Base-by-base conservation (phyloP, 2,113 vertebrate genomes). In the Murina feae region DNA sequence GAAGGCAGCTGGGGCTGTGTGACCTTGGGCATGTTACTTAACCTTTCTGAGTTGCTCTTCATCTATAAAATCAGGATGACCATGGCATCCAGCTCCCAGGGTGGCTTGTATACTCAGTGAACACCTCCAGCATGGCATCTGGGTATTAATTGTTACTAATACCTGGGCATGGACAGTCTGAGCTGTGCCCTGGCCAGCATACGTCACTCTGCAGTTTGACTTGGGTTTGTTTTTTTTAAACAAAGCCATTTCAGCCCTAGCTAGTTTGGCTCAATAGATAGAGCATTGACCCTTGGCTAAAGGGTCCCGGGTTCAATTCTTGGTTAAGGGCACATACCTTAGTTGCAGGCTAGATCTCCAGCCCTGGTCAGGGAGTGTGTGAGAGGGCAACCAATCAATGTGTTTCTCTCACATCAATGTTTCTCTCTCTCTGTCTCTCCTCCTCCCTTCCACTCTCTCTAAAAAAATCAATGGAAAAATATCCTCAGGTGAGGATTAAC, bases 51-150 rank as follows among this genome's bases (percentile, higher is more conserved):
- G 30, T 13, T 12, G 18, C 25, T 30, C 20, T 44, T 23, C 0
- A 1, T 58, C 37, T 60, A 39, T 35, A 60, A 71, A 32, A 21
- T 37, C 5, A 1, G 18, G 66, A 18, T 20, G 14, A 37, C 8
- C 6, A 1, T 6, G 9, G 49, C 23, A 32, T 30, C 82, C 17
- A 8, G 17, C 72, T 60, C 23, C 11, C 23, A 30, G 82, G n/a
- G 47, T 1, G 23, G 49, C 30, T 51, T 1, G 35, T 42, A 30
- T 39, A 25, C 11, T 76, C 14, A 37, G 71, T 9, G 69, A 25
- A 44, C 28, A 55, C 30, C 9, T 25, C 9, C 20, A 42, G 63
- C 28, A 2, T 6, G 2, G 47, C 0, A 0, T 44, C 47, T 25
- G 30, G 21, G 5, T 16, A 21, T 6, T 13, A 14, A 39, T 1